Evolutionary conservation across 2,888 invertebrate genomes (phyloP).

Genomic region (Lochmaea crataegi): DNA sequence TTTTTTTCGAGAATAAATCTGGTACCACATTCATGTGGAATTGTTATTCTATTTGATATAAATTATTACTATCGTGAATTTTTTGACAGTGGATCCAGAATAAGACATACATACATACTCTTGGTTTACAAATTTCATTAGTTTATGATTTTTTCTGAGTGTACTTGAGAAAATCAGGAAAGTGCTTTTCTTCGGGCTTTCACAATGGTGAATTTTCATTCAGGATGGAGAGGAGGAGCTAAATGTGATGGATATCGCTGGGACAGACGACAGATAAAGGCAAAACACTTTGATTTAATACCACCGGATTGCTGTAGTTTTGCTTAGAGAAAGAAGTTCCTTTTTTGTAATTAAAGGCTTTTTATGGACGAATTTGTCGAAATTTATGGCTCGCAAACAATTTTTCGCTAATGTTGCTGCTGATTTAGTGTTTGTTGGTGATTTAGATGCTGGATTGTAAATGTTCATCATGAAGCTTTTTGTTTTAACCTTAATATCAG

Average conservation of each 20-base stretch:
- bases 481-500: constrained; percentile 18
- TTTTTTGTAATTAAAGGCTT: constrained; percentile 64
- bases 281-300: constrained; percentile 67
- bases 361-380: constrained; percentile 56
- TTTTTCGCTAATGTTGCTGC: constrained; percentile 48
- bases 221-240: constrained; percentile 59
- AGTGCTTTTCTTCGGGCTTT: constrained; percentile 27
- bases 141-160: constrained; percentile 23
- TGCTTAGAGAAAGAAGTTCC: constrained; percentile 63
- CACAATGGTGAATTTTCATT: constrained; percentile 39
- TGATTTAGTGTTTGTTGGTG: constrained; percentile 43
- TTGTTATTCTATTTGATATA: too few species aligned
- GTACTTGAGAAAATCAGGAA: constrained; percentile 21
- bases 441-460: constrained; percentile 26
- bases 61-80: too few species aligned
- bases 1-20: too few species aligned
- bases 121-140: not conserved
- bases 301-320: constrained; percentile 60
- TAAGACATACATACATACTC: too few species aligned
- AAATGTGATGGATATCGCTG: constrained; percentile 63
- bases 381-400: constrained; percentile 56
- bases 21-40: too few species aligned
- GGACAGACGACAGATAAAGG: constrained; percentile 66
- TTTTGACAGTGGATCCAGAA: too few species aligned
- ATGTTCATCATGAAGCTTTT: constrained; percentile 26